A percentile compares a stretch with the other conserved stretches of the same genome.
phyloP scores from a whole-genome alignment of 2,888 invertebrate species.

The Lypha dubia region DNA sequence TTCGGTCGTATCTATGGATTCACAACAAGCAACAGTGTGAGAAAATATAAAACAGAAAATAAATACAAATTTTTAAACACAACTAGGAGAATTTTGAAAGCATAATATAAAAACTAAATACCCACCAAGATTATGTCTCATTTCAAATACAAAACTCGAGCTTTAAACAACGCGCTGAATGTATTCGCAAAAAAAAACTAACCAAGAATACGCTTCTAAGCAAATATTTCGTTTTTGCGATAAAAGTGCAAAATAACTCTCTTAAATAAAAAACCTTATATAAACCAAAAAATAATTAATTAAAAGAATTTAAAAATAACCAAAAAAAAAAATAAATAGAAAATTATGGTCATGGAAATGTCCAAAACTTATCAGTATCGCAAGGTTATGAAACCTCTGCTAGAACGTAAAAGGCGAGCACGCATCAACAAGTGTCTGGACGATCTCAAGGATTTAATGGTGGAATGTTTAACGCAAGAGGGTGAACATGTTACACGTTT shows the following conservation, averaged over 20 bases:
- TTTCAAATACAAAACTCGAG: conserved; percentile 81
- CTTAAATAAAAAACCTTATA: conserved; percentile 52
- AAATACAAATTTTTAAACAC: conserved; percentile 35
- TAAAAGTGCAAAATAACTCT: conserved; percentile 61
- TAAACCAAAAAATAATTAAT: conserved; percentile 65
- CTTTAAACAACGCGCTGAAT: conserved; percentile 75
- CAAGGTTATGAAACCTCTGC: conserved; percentile 97
- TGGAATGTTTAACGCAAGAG: conserved; percentile 87
- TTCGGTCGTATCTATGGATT: conserved; percentile 62
- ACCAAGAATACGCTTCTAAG: conserved; percentile 70
- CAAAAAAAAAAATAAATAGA: too few relatives aligned
- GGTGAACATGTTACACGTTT: conserved; percentile 94
- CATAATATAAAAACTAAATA: conserved; percentile 82
- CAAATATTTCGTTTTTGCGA: conserved; percentile 22
- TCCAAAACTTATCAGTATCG: conserved; percentile 96
- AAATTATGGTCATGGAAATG: conserved; percentile 84
- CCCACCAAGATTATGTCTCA: conserved; percentile 82
- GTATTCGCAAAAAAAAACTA: conserved; percentile 66
- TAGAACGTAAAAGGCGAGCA: conserved; percentile 93
- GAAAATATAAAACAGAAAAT: conserved; percentile 51
- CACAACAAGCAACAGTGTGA: conserved; percentile 66
- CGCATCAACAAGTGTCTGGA: conserved; percentile 95
- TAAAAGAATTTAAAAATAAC: conserved; percentile 2
- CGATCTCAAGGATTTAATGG: conserved; percentile 95
- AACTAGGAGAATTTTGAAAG: conserved; percentile 70